phyloP scores from a whole-genome alignment of 1,140 invertebrate genomes.

The Bombus ignitus region DNA sequence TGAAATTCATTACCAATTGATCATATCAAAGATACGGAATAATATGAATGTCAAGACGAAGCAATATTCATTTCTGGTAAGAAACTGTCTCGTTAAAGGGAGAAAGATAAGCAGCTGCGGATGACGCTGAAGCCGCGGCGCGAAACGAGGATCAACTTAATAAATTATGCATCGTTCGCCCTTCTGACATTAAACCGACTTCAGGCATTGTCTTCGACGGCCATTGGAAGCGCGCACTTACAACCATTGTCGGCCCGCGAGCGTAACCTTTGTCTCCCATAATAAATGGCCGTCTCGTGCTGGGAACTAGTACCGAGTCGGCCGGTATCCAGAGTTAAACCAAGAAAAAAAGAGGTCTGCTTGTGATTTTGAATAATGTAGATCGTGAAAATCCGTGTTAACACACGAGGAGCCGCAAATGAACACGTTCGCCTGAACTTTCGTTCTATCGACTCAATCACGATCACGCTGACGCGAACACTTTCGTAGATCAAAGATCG shows the following conservation, averaged over 20 bases:
- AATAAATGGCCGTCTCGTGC: slow-evolving; percentile 73
- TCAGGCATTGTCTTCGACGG: slow-evolving; percentile 73
- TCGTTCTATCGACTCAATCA: slow-evolving; percentile 2
- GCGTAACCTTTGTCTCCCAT: slow-evolving; percentile 75
- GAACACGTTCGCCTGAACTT: slow-evolving; percentile 26
- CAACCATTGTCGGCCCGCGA: slow-evolving; percentile 66
- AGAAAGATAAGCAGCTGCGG: background rate
- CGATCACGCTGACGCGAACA: background rate
- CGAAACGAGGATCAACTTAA: slow-evolving; percentile 61
- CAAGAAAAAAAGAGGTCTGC: slow-evolving; percentile 14
- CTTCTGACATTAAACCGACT: slow-evolving; percentile 75
- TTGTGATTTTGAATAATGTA: slow-evolving; percentile 52
- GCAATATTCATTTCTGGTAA: slow-evolving; percentile 14
- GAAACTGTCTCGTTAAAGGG: slow-evolving; percentile 10
- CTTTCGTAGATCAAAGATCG: slow-evolving; percentile 5
- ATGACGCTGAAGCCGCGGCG: slow-evolving; percentile 52
- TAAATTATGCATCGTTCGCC: slow-evolving; percentile 76
- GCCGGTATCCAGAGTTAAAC: slow-evolving; percentile 17
- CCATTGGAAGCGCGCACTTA: slow-evolving; percentile 69
- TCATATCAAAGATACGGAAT: background rate
- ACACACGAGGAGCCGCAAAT: slow-evolving; percentile 7
- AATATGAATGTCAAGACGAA: background rate
- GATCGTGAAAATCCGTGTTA: slow-evolving; percentile 48
- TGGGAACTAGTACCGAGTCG: slow-evolving; percentile 59
- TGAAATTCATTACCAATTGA: background rate